Evolutionary conservation across 1,140 invertebrate species (phyloP), one percentile per base, ranked within the genome.

Genomic region (Plodia interpunctella): DNA sequence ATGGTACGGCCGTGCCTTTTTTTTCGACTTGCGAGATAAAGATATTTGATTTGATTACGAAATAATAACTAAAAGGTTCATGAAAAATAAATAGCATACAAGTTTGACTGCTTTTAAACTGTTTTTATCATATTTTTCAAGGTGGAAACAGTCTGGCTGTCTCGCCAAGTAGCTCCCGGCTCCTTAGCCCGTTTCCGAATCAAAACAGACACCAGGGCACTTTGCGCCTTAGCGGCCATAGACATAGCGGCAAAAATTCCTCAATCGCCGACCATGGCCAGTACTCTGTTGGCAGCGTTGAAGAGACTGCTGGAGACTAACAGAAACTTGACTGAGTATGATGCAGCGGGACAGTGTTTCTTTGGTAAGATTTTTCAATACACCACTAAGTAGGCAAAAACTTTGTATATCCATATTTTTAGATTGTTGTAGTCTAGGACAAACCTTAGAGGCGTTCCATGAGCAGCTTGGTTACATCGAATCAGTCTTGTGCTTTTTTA

Each of bases 241-340:
- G 85, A 88, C 59, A 61, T 71, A 0, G 87, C 80, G 2, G 55
- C 80, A 8, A 76, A 20, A 35, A 10, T 35, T 2, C 32, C 32
- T 5, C 32, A 49, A 18, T 3, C 49, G n/a, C 49, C 49, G 5
- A 11, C 49, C 5, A 20, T 5, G 11, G 51, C 20, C 9, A 21
- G 19, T 17, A 5, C 18, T 0, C 17, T 51, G 5, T 2, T 80
- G 50, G 15, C 32, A 0, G 57, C 59, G 0, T 57, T 90, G 17
- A 70, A 60, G 50, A 70, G 51, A 5, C 72, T 87, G 0, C 72
- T 89, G 0, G 75, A 83, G 9, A 65, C 63, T 0, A 73, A 80
- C 18, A 67, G 83, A 32, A 88, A 89, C 44, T 32, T 82, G 15
- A 89, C 81, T 0, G 71, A 79, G 55, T 79, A 84, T 65, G 83